Evolutionary conservation across 2,888 invertebrate genomes (phyloP).

Genomic region (Brenthis daphne): DNA sequence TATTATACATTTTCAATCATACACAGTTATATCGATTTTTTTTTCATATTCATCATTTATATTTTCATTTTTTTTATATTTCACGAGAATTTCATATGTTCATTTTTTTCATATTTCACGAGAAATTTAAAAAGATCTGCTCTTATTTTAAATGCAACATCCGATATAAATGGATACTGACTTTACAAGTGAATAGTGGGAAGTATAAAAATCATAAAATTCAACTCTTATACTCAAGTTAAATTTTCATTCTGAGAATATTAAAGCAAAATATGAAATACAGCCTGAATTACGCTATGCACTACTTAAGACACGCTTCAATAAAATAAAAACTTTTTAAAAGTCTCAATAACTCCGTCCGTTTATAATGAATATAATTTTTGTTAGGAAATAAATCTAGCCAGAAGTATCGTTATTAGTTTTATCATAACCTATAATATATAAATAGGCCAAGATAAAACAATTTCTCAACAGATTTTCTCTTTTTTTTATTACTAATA

Average conservation of each 20-base stretch:
- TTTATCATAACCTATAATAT: neutral
- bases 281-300: neutral
- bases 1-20: no score
- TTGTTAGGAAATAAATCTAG: slow-evolving; percentile 6
- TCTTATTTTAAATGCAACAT: neutral
- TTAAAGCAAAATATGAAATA: slow-evolving; percentile 10
- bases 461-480: no score
- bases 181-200: neutral
- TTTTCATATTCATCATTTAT: no score
- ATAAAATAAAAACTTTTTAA: slow-evolving; percentile 17
- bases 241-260: slow-evolving; percentile 1
- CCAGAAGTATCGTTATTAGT: neutral
- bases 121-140: no score
- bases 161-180: neutral
- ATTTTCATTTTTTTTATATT: no score
- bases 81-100: no score
- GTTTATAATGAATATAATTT: slow-evolving; percentile 12
- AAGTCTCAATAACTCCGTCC: slow-evolving; percentile 1
- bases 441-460: neutral
- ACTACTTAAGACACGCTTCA: slow-evolving; percentile 13
- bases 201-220: slow-evolving; percentile 1
- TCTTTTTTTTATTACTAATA: no score
- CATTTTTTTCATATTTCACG: no score
- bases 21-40: no score
- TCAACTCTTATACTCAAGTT: neutral